Percentiles rank a stretch among this genome's conserved stretches.
phyloP scores from a whole-genome alignment of 2,797 vertebrate species.

The Helarctos malayanus region DNA sequence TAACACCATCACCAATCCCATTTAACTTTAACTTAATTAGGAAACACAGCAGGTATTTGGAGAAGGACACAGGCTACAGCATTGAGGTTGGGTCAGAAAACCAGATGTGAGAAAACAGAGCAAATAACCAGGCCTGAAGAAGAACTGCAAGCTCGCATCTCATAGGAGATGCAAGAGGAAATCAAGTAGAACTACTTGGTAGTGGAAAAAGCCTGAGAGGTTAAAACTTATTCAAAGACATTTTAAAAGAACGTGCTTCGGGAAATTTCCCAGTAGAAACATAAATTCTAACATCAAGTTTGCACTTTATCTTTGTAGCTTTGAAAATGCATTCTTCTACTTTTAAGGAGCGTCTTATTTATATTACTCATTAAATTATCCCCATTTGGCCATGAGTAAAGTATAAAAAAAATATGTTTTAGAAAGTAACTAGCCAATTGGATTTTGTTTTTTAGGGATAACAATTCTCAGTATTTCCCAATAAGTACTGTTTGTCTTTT shows the following conservation, averaged over 20 bases:
- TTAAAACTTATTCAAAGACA: slow-evolving; percentile 22
- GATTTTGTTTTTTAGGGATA: background rate
- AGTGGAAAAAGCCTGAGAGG: background rate
- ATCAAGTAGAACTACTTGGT: background rate
- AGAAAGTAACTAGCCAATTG: background rate
- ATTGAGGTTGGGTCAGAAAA: background rate
- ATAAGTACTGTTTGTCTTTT: background rate
- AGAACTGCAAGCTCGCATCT: background rate
- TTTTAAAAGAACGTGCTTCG: slow-evolving; percentile 55
- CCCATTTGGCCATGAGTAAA: background rate
- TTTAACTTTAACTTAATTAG: background rate
- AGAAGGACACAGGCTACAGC: background rate
- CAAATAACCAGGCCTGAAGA: background rate
- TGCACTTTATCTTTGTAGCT: slow-evolving; percentile 28
- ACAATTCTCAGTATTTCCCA: background rate
- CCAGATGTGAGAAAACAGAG: background rate
- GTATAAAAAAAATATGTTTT: slow-evolving; percentile 22
- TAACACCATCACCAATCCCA: background rate
- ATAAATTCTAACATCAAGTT: slow-evolving; percentile 51
- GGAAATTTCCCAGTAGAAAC: slow-evolving; percentile 8
- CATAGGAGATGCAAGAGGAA: background rate
- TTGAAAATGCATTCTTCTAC: slow-evolving; percentile 24
- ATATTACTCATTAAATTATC: background rate
- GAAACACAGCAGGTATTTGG: background rate
- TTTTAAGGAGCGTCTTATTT: background rate